Conservation (phyloP, 2,797 vertebrate genomes). For the Chiroxiphia lanceolata region DNA sequence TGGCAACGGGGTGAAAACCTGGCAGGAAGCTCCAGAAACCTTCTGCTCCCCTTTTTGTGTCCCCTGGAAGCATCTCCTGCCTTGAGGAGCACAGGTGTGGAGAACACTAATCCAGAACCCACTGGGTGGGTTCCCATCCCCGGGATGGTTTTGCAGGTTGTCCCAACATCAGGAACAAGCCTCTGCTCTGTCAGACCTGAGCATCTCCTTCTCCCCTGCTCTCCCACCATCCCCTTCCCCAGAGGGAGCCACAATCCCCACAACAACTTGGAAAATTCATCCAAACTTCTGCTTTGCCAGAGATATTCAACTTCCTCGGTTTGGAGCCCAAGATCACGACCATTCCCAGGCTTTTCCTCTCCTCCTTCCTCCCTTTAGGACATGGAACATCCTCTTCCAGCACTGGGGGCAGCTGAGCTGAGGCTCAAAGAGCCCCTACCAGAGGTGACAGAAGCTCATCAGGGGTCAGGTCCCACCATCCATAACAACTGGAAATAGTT, state of each 20-base stretch:
- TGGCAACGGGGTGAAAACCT: background rate
- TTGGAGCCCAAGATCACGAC: background rate
- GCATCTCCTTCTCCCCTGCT: background rate
- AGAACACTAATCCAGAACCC: background rate
- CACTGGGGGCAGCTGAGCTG: background rate
- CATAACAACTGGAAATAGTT: background rate
- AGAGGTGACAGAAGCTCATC: background rate
- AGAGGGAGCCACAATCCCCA: background rate
- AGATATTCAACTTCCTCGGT: background rate
- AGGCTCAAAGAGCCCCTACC: background rate
- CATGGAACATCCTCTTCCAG: background rate
- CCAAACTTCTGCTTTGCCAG: background rate
- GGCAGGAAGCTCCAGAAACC: background rate
- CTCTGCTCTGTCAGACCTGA: background rate
- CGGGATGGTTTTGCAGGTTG: background rate
- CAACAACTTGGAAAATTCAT: background rate
- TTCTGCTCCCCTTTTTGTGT: background rate
- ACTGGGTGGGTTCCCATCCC: too few species aligned
- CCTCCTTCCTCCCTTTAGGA: background rate
- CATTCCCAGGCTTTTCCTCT: background rate
- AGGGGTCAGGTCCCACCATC: background rate
- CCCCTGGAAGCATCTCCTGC: background rate
- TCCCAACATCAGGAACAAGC: fast-evolving
- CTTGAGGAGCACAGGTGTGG: background rate
- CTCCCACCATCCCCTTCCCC: background rate